Percentiles rank a stretch among this genome's conserved stretches.
These are phyloP conservation scores for Pelochelys cantorii DNA, from an alignment of 2,797 vertebrate species.

Conservation along the genomic window DNA sequence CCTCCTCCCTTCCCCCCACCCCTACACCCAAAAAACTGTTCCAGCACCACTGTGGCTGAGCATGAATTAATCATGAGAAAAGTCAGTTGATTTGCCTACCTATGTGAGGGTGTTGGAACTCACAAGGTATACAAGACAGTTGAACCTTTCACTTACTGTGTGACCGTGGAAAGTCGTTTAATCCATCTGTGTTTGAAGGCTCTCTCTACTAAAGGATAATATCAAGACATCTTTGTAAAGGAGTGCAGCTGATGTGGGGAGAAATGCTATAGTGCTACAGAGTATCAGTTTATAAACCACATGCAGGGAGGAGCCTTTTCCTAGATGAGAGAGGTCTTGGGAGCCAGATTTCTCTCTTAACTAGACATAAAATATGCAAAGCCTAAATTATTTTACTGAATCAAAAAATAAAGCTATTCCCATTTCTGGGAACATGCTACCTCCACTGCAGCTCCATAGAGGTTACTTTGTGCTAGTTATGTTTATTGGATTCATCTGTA, in stretches of 20 bases:
- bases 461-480: slow-evolving; percentile 69
- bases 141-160: too few relatives aligned
- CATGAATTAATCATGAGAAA: neutral
- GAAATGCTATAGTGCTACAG: neutral
- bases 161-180: neutral
- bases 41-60: neutral
- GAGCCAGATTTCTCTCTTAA: neutral
- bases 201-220: neutral
- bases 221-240: neutral
- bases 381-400: slow-evolving; percentile 5
- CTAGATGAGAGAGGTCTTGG: neutral
- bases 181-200: neutral
- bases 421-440: slow-evolving; percentile 45
- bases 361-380: neutral
- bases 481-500: slow-evolving; percentile 75
- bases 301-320: neutral
- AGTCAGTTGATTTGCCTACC: neutral
- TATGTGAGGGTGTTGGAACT: fast-evolving
- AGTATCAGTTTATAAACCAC: neutral
- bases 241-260: fast-evolving
- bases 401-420: slow-evolving; percentile 33
- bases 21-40: too few relatives aligned
- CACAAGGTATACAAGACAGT: neutral
- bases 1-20: too few relatives aligned
- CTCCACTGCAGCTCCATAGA: slow-evolving; percentile 50